A percentile compares a stretch with the other conserved stretches of the same genome.
Evolutionary conservation across 2,113 vertebrate species (phyloP).

Genomic region (Calidris pugnax): DNA sequence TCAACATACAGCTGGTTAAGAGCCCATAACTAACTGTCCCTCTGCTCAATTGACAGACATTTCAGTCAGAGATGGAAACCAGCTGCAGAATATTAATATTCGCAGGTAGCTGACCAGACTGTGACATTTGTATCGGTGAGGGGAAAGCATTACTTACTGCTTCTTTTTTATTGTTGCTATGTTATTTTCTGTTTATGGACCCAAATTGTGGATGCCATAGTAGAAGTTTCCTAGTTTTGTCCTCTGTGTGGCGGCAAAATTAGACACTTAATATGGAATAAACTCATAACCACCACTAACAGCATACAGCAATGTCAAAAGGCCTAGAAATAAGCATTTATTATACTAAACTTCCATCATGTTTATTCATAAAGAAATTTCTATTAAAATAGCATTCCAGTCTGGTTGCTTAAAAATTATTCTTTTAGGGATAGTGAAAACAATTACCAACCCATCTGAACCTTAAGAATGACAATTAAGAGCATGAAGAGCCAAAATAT

Average conservation of each 20-base stretch:
- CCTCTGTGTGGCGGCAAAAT: not conserved
- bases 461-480: not conserved
- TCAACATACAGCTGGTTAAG: constrained; percentile 29
- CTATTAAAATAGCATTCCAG: not conserved
- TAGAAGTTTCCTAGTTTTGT: not conserved
- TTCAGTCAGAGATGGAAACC: not conserved
- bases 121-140: not conserved
- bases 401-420: not conserved
- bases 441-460: not conserved
- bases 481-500: not conserved
- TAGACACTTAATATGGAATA: not conserved
- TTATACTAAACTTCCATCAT: not conserved
- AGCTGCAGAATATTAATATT: not conserved
- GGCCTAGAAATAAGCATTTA: not conserved
- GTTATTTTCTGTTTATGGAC: not conserved
- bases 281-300: not conserved
- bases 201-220: not conserved
- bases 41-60: constrained; percentile 9
- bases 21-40: not conserved
- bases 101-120: not conserved
- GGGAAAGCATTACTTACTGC: not conserved
- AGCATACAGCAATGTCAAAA: not conserved
- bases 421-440: not conserved
- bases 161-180: not conserved
- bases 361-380: not conserved